phyloP scores from a whole-genome alignment of 2,113 vertebrate species.

The Vulpes vulpes region DNA sequence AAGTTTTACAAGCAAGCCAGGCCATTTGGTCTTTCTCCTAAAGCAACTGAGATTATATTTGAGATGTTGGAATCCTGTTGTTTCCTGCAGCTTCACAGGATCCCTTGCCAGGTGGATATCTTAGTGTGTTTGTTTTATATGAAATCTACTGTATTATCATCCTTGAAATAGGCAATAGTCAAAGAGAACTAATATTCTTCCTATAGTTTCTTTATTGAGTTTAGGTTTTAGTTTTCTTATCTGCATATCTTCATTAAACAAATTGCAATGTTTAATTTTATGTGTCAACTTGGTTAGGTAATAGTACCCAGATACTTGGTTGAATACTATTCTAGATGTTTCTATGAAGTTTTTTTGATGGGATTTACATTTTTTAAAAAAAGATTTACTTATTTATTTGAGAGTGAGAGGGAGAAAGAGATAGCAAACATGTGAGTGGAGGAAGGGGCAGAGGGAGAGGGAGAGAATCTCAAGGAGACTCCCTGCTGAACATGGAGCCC shows the following conservation, averaged over 20 bases:
- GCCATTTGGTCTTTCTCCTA: neutral
- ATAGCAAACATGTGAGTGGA: neutral
- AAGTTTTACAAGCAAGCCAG: neutral
- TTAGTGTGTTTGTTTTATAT: neutral
- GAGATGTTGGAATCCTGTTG: neutral
- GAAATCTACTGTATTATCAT: neutral
- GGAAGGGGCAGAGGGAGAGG: neutral
- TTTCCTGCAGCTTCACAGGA: neutral
- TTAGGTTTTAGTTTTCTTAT: neutral
- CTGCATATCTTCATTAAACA: neutral
- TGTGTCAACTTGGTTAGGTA: neutral
- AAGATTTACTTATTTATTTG: neutral
- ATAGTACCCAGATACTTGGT: neutral
- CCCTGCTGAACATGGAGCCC: neutral
- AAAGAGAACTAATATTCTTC: neutral
- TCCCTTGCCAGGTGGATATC: neutral
- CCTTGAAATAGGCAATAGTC: neutral
- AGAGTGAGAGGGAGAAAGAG: neutral
- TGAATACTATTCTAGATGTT: slow-evolving; percentile 23
- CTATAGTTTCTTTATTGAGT: neutral
- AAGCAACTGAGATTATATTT: neutral
- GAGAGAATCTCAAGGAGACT: neutral
- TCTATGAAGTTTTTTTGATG: neutral
- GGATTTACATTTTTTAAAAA: neutral
- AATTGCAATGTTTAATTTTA: neutral